Percentiles rank a stretch among this genome's conserved stretches.
Evolutionary conservation across 2,888 invertebrate genomes (phyloP).

Genomic region (Loripinus fragilis): DNA sequence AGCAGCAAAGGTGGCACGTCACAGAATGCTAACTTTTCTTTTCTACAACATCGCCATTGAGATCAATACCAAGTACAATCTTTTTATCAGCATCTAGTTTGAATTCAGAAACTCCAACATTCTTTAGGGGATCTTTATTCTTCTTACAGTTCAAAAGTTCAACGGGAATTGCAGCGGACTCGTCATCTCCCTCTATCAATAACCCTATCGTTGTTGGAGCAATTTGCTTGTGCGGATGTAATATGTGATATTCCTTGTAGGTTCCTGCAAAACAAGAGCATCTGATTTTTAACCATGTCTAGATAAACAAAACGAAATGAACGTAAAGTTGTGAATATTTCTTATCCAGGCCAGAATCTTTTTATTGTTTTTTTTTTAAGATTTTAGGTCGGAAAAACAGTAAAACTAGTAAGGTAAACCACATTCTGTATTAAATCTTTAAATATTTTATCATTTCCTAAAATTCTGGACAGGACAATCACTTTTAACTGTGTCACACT

Average conservation of each 20-base stretch:
- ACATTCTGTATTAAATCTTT: too few relatives aligned
- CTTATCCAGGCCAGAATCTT: too few relatives aligned
- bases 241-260: conserved; percentile 49
- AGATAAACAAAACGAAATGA: too few relatives aligned
- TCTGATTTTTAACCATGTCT: too few relatives aligned
- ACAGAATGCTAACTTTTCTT: conserved; percentile 15
- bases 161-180: conserved; percentile 45
- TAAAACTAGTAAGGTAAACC: too few relatives aligned
- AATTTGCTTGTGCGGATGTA: conserved; percentile 43
- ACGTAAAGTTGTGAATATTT: too few relatives aligned
- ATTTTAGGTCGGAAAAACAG: too few relatives aligned
- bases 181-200: conserved; percentile 47
- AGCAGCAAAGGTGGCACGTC: neutral
- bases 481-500: too few relatives aligned
- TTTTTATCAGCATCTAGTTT: conserved; percentile 50
- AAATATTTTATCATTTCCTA: too few relatives aligned
- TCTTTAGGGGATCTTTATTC: conserved; percentile 63
- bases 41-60: conserved; percentile 59
- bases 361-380: too few relatives aligned
- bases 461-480: too few relatives aligned
- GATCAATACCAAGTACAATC: conserved; percentile 61
- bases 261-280: too few relatives aligned
- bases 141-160: conserved; percentile 38
- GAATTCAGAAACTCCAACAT: conserved; percentile 56
- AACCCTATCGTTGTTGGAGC: conserved; percentile 39